Base-by-base conservation (phyloP, 1,140 invertebrate genomes). In the Temnothorax nylanderi region DNA sequence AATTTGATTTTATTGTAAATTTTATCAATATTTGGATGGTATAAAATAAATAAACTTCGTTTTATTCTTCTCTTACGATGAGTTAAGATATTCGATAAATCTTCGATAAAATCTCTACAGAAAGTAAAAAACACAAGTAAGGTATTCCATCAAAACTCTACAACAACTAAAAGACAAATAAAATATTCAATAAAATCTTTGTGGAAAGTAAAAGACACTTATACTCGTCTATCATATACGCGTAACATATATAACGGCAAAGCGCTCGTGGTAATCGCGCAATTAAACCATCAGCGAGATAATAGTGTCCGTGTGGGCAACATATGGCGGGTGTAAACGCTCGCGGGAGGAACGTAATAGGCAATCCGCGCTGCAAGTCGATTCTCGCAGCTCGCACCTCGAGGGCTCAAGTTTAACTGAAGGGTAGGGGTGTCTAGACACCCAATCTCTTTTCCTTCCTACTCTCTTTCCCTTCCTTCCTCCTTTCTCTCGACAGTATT, bases 381-480 rank as follows among this genome's bases (percentile, higher is more conserved):
- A 74, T 74, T 44, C 80, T 60, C 41, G 26, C 21, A 75, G 54
- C 41, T 84, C 54, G 18, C 37, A 80, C 34, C 64, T 21, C n/a
- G 47, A 18, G n/a, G 77, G 64, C 64, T 26, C 47, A 54, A 67
- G 62, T 69, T n/a, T 37, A 54, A 37, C 47, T 41, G 34, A n/a
- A 34, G 34, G 58, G 89, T 58, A 64, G 77, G 82, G 86, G 64
- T 78, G 90, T 91, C 90, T 91, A 91, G 90, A 91, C 90, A 77
- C 56, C 78, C 87, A 91, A 91, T 91, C 85, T 90, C 78, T 80
- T 87, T 80, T 75, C 69, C 54, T 80, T 75, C 69, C 54, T 49
- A 49, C 69, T 56, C 26, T n/a, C 41, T 54, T 18, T 6, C 13
- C 44, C 32, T 34, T n/a, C 32, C 76, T 13, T 26, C 65, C 34